Evolutionary conservation across 2,113 vertebrate species (phyloP), one percentile per base, ranked within the genome.

Genomic region (Channa argus): DNA sequence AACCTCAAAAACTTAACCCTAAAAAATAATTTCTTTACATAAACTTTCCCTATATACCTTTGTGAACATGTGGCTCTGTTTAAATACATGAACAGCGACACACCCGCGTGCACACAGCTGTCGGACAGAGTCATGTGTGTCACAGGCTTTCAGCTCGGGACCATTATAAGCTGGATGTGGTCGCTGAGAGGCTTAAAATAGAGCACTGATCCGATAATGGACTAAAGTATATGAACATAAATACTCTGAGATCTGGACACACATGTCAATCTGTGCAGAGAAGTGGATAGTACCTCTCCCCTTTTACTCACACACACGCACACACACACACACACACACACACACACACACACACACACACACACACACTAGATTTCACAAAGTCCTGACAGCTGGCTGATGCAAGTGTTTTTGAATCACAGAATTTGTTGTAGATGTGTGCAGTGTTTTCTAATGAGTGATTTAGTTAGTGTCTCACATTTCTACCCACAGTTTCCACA

Each of bases 191-290:
- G 83, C 86, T 90, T 91, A 86, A 91, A 89, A 89, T 88, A 86
- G 80, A 82, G 82, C 63, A 0, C 36, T 88, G 88, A 87, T 89
- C 85, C 78, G 71, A 84, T 91, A 92, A 91, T 89, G 89, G 88
- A 83, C 84, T 87, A 46, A 84, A 84, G 80, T 90, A 90, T 86
- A 80, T 82, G 71, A 87, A 89, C 80, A 87, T 91, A 88, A 85
- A 90, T 85, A 76, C 79, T 81, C 84, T 53, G 63, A 74, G 77
- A 58, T 74, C 79, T 77, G 79, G 51, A 78, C 66, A 75, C 79
- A 80, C 71, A 51, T 83, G 83, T 86, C 79, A 78, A 13, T 83
- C 54, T 83, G 63, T 62, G 76, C 43, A 71, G 34, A 65, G 77
- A 49, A 51, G 77, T 52, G 47, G 39, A 38, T 10, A 54, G 8